Base-by-base conservation (phyloP, 2,888 invertebrate species). In the Lobophora halterata region DNA sequence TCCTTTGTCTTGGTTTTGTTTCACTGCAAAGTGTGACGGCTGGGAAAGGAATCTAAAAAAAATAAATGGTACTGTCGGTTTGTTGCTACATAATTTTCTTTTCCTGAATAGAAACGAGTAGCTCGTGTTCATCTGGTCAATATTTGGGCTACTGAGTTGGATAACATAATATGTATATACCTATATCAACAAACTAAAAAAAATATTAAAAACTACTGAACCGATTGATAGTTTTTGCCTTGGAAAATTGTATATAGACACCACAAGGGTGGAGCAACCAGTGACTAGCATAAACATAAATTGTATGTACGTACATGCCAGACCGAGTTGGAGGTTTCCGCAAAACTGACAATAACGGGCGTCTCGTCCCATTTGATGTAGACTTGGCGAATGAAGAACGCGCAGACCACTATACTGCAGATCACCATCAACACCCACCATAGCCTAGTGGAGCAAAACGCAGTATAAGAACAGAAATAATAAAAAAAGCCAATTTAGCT, bases 261-360 rank as follows among this genome's bases (percentile, higher is more conserved):
- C n/a, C n/a, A n/a, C n/a, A n/a, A n/a, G n/a, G n/a, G n/a, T n/a
- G n/a, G n/a, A n/a, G n/a, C n/a, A n/a, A n/a, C n/a, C n/a, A n/a
- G n/a, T n/a, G n/a, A n/a, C n/a, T n/a, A n/a, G n/a, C n/a, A n/a
- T n/a, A n/a, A n/a, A n/a, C n/a, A n/a, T n/a, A n/a, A n/a, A n/a
- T n/a, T n/a, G n/a, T n/a, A n/a, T n/a, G n/a, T 19, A 56, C 61
- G 45, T 30, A 89, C 79, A 48, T 87, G 77, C 88, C 89, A 89
- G 4, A 89, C 83, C 0, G 89, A 88, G 5, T 90, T 91, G 0
- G 91, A 90, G 35, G 90, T 90, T 51, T 91, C 90, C 0, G 91
- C 91, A 53, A 92, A 92, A 58, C 90, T 91, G 28, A 91, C 90
- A 58, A 91, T 90, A 1, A 92, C 91, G 0, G 91, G 91, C 38